Base-by-base conservation (phyloP, 2,797 vertebrate genomes). In the Scolopax bukidnonensis region DNA sequence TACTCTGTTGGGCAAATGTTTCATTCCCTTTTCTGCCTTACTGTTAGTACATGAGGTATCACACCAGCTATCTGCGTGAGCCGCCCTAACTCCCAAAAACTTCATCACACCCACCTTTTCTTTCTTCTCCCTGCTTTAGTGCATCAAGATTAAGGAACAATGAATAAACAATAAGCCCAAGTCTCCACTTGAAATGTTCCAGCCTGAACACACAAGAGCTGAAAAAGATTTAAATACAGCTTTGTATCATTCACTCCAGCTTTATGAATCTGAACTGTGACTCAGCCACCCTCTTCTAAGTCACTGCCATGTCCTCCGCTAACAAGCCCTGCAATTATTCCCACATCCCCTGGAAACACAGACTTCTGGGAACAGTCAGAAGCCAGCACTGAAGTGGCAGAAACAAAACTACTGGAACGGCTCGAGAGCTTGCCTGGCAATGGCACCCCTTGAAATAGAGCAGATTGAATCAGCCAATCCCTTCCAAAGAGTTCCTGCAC, bases 361-460 rank as follows among this genome's bases (percentile, higher is more conserved):
- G 53, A 24, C 3, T 30, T 32, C n/a, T 68, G 61, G 69, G 45
- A 65, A 40, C 50, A 51, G 69, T 28, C 61, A 79, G 45, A 60
- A 84, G 25, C 8, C 47, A 90, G n/a, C 54, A 30, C 17, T 36
- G 41, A 75, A 76, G 63, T 3, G 28, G 21, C 59, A 80, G 67
- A 56, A 61, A 30, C 20, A 73, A 28, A 68, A 65, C 50, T n/a
- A 27, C 19, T 38, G 56, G 63, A 82, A 24, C 30, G 3, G 3
- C 28, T 40, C 3, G 1, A 63, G 47, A 0, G 0, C 25, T 79
- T 10, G 3, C 17, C 59, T 2, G 20, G 69, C 61, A 81, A 16
- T 21, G 24, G 47, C 19, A 75, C 11, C 65, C 43, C 68, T 54
- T 47, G 28, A 54, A 94, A 65, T 1, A 17, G 12, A 1, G 8